These are phyloP conservation scores for Threskiornis aethiopicus DNA, from an alignment of 2,797 vertebrate species.

Conservation along the genomic window DNA sequence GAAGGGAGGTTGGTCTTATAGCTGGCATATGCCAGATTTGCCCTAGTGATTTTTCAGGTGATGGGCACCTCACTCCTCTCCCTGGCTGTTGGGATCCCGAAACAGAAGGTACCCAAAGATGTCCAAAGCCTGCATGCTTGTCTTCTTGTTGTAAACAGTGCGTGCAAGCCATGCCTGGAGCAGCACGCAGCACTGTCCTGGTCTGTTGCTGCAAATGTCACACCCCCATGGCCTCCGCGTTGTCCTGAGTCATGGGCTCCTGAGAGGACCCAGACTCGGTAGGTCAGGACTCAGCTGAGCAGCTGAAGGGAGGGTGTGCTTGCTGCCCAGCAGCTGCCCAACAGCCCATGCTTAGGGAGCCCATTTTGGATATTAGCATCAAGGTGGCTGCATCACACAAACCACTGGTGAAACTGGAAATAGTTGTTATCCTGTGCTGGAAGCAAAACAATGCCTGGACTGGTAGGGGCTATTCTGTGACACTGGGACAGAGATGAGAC, in stretches of 20 bases:
- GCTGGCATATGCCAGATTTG: not conserved
- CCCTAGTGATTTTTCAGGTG: not conserved
- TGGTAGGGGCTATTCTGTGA: not conserved
- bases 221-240: rapidly evolving
- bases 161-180: rapidly evolving
- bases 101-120: not conserved
- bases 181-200: not conserved
- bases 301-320: not conserved
- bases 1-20: not conserved
- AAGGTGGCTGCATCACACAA: not conserved
- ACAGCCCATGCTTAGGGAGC: not conserved
- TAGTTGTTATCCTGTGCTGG: not conserved
- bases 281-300: not conserved
- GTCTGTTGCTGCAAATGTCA: rapidly evolving
- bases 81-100: not conserved
- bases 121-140: not conserved
- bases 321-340: not conserved
- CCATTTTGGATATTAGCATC: not conserved
- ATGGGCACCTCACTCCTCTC: not conserved
- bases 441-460: not conserved
- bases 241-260: not conserved
- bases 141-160: not conserved
- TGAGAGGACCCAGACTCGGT: not conserved
- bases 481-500: not conserved
- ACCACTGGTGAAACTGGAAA: not conserved